Evolutionary conservation across 64 coral and sea anemone species (phyloP).

Genomic region (Pocillopora damicornis): DNA sequence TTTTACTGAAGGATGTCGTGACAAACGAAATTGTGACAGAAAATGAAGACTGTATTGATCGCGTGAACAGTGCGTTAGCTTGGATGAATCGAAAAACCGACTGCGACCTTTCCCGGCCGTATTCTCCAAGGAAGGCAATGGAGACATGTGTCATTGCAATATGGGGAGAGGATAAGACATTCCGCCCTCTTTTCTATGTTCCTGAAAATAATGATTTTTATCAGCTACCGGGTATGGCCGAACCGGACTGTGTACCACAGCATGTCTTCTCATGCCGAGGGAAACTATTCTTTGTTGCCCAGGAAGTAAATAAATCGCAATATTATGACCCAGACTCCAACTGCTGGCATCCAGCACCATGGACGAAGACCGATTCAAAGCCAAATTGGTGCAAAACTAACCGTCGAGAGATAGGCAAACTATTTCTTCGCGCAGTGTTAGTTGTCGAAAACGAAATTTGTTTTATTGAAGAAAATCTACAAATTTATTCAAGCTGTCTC

Average conservation of each 20-base stretch:
- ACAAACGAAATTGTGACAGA: slow-evolving; percentile 1
- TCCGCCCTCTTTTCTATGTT: background rate
- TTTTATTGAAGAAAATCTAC: background rate
- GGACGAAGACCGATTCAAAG: background rate
- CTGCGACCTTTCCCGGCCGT: background rate
- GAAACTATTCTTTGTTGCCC: background rate
- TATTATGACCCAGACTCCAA: background rate
- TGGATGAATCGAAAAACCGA: background rate
- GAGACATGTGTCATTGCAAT: background rate
- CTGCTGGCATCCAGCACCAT: background rate
- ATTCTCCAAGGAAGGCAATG: background rate
- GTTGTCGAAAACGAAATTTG: slow-evolving; percentile 8
- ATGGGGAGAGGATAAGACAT: background rate
- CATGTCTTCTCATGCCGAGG: background rate
- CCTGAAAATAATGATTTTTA: background rate
- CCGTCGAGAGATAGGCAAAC: background rate
- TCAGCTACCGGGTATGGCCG: background rate
- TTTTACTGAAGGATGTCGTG: background rate
- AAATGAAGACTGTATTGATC: background rate
- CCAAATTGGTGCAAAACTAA: too few species aligned
- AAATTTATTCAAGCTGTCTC: background rate
- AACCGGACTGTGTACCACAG: too few species aligned
- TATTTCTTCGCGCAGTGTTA: background rate
- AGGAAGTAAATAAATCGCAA: background rate
- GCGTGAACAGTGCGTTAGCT: background rate